A percentile compares a stretch with the other conserved stretches of the same genome.
Conservation (phyloP, 2,888 invertebrate genomes). For the Hylaea fasciaria region DNA sequence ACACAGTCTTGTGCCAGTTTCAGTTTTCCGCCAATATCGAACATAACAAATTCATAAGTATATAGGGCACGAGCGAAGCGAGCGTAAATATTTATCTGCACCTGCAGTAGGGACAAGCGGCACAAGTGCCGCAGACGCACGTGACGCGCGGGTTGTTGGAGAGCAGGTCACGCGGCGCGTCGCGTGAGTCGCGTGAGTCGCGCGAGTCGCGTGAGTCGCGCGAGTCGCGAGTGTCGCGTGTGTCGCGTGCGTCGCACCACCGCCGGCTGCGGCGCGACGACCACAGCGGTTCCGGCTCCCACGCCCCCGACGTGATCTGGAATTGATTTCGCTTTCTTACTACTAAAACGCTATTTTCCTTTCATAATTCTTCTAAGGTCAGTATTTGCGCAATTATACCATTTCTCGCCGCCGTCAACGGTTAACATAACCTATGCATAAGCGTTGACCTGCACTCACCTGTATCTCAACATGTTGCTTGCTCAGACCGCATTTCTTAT, state of each 20-base stretch:
- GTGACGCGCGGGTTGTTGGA: conserved; percentile 70
- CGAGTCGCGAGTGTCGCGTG: no score
- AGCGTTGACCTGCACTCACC: conserved; percentile 49
- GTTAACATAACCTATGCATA: no score
- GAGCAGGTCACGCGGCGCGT: conserved; percentile 63
- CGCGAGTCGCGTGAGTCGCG: conserved; percentile 50
- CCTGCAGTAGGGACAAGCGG: conserved; percentile 71
- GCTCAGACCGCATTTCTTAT: conserved; percentile 51
- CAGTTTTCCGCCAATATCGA: no score
- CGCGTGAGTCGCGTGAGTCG: conserved; percentile 44
- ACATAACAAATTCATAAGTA: no score
- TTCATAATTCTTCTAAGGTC: no score
- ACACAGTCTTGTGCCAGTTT: no score
- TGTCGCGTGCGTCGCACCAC: conserved; percentile 57
- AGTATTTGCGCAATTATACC: no score
- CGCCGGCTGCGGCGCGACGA: conserved; percentile 58
- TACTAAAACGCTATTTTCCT: no score
- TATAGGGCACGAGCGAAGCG: no score
- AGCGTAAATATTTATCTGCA: conserved; percentile 28
- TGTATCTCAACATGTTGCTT: conserved; percentile 78
- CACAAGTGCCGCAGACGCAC: conserved; percentile 72
- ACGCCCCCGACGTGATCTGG: conserved; percentile 69
- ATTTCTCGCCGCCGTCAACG: no score
- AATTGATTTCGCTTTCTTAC: no score
- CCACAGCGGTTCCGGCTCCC: conserved; percentile 57